Evolutionary conservation across 2,113 vertebrate genomes (phyloP), one percentile per base, ranked within the genome.

Genomic region (Pangasianodon hypophthalmus): DNA sequence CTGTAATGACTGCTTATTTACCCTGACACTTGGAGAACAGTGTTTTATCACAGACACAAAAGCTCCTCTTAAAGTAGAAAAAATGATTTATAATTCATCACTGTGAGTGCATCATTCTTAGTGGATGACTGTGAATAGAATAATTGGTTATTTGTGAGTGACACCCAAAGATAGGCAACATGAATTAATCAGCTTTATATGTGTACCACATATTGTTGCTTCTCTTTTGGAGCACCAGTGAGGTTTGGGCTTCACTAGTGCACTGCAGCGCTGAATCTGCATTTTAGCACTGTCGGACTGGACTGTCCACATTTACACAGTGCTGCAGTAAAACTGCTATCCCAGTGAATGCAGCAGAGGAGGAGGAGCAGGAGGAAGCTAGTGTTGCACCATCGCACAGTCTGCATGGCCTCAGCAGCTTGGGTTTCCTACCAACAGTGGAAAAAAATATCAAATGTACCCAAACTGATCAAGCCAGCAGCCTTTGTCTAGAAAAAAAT

Each of bases 391-490:
- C 86, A 91, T 90, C 52, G 73, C 87, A 87, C 84, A 73, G 50
- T 90, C 85, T 93, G 91, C 58, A 91, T 77, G 83, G 60, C 90
- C 80, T 75, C 32, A 44, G 48, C 88, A 80, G 91, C 92, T 93
- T 90, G 87, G 48, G 85, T 93, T 94, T 91, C 90, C 91, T 90
- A 91, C 54, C 75, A 91, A 87, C 90, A 92, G 91, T 89, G 41
- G 16, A 84, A 83, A 91, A 93, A 84, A 81, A 87, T 82, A 91
- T 88, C 77, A 90, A 91, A 91, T 87, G 91, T 87, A 88, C 85
- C 60, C 75, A 77, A 91, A 93, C 93, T 91, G 89, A 93, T 95
- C 21, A 29, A 56, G 32, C n/a, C 88, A 88, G 87, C 83, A 87
- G 84, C 56, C 85, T 90, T 88, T 91, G 88, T 82, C 85, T 67